Evolutionary conservation across 2,797 vertebrate genomes (phyloP).

Genomic region (Alosa sapidissima): DNA sequence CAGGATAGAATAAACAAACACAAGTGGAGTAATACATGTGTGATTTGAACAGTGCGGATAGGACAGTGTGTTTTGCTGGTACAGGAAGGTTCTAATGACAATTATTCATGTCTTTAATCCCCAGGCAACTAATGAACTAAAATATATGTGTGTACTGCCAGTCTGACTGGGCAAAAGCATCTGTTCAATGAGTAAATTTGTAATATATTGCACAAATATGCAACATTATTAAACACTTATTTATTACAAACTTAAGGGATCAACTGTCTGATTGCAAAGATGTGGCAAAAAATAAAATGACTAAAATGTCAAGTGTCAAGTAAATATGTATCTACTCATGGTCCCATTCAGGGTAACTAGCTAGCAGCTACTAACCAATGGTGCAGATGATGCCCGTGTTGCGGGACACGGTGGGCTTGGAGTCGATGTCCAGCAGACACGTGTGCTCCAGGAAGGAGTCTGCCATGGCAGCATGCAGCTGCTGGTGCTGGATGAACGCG

Average conservation of each 20-base stretch:
- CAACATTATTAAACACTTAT: not conserved
- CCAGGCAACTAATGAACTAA: no score
- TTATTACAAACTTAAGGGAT: not conserved
- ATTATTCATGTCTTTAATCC: no score
- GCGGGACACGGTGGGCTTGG: slow-evolving; percentile 85
- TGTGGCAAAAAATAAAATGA: not conserved
- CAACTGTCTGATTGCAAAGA: not conserved
- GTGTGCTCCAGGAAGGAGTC: slow-evolving; percentile 94
- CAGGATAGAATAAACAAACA: not conserved
- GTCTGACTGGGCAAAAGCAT: no score
- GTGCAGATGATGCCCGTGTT: slow-evolving; percentile 99
- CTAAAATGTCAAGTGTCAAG: not conserved
- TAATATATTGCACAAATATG: no score
- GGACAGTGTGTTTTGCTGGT: not conserved
- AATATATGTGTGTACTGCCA: no score
- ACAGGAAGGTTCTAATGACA: not conserved
- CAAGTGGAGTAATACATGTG: not conserved
- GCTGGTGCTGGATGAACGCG: slow-evolving; percentile 89
- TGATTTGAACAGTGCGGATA: not conserved
- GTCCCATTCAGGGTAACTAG: not conserved
- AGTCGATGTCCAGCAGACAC: slow-evolving; percentile 97
- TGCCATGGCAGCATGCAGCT: slow-evolving; percentile 92
- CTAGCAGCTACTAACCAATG: slow-evolving; percentile 79
- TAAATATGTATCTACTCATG: not conserved
- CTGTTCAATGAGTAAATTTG: no score